These are phyloP conservation scores for Rana temporaria DNA, from an alignment of 2,113 vertebrate species.

Conservation along the genomic window DNA sequence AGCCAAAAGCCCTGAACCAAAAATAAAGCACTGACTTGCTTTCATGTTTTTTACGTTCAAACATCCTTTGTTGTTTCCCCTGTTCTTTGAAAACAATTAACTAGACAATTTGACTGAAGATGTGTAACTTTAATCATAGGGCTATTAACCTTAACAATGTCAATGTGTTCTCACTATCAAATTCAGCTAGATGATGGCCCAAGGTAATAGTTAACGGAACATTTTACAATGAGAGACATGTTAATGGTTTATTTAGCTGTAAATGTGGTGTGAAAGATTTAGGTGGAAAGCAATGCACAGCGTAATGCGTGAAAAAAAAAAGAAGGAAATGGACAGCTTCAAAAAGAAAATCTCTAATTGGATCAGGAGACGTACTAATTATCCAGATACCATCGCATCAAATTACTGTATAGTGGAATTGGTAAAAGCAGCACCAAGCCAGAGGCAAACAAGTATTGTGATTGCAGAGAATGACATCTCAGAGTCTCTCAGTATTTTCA, in stretches of 20 bases:
- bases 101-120: constrained; percentile 69
- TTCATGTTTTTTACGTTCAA: too few relatives aligned
- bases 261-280: constrained; percentile 78
- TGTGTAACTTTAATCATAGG: constrained; percentile 75
- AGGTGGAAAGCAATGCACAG: constrained; percentile 63
- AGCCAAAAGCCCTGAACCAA: too few relatives aligned
- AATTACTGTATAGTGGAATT: constrained; percentile 23
- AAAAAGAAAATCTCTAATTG: not conserved
- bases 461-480: not conserved
- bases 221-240: constrained; percentile 73
- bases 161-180: constrained; percentile 72
- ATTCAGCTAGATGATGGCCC: constrained; percentile 70
- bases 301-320: constrained; percentile 58
- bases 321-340: constrained; percentile 56
- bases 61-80: constrained; percentile 59
- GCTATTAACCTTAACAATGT: constrained; percentile 82
- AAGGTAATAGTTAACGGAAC: constrained; percentile 74
- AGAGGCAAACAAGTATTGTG: not conserved
- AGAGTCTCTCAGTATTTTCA: not conserved
- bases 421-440: not conserved
- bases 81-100: constrained; percentile 66
- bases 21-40: too few relatives aligned
- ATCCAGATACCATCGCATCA: constrained; percentile 36
- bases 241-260: constrained; percentile 79
- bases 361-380: constrained; percentile 39